Conservation (phyloP, 1,140 invertebrate genomes). For the Stenopsyche tienmushanensis region DNA sequence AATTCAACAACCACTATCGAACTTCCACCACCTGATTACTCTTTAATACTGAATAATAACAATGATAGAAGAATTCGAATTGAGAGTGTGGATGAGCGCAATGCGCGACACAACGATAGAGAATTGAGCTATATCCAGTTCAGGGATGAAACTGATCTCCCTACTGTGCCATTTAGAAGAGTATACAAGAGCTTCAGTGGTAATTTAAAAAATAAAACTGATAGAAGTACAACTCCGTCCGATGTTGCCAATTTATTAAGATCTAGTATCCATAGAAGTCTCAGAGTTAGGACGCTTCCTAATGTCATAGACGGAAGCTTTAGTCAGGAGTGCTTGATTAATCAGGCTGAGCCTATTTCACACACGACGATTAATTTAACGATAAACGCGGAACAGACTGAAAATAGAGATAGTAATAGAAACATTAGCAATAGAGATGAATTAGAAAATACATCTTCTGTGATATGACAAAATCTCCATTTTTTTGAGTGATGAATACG, state of each 20-base stretch:
- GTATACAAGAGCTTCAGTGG: constrained; percentile 26
- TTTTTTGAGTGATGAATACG: background rate
- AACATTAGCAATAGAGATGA: constrained; percentile 14
- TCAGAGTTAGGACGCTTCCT: constrained; percentile 49
- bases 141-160: constrained; percentile 11
- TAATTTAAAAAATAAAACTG: constrained; percentile 22
- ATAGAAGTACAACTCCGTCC: constrained; percentile 43
- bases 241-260: constrained; percentile 50
- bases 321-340: constrained; percentile 50
- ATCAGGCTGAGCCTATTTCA: constrained; percentile 50
- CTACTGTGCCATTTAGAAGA: constrained; percentile 23
- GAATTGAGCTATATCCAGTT: constrained; percentile 42
- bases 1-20: constrained; percentile 34
- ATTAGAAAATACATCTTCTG: constrained; percentile 17
- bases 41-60: constrained; percentile 17
- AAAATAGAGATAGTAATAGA: constrained; percentile 19
- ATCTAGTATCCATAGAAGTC: constrained; percentile 49
- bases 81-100: constrained; percentile 32
- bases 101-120: constrained; percentile 45
- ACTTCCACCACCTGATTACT: constrained; percentile 44
- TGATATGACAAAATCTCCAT: constrained; percentile 24
- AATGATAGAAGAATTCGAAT: constrained; percentile 38
- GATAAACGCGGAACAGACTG: constrained; percentile 14
- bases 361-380: constrained; percentile 41
- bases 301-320: constrained; percentile 49